Base-by-base conservation (phyloP, 1,140 invertebrate species). In the Drosophila equinoxialis region DNA sequence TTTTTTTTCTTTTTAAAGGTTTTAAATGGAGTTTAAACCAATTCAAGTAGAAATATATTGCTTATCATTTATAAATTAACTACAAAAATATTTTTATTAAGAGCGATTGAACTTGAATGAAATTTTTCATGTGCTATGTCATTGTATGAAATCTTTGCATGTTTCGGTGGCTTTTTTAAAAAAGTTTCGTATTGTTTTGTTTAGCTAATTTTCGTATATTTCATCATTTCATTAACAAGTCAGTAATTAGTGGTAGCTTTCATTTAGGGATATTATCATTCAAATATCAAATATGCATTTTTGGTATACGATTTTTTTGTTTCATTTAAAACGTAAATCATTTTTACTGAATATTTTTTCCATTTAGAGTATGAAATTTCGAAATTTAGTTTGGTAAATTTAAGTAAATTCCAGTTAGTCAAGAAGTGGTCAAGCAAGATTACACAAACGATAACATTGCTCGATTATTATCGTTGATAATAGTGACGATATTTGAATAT, bases 161-260 rank as follows among this genome's bases (percentile, higher is more conserved):
- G 42, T 64, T 33, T 64, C 57, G 42, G 62, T 64, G 42, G 62
- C 62, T 64, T 64, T 20, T 23, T 23, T 23, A 1, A 11, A 48
- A 48, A 17, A 6, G 17, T 51, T 51, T 51, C 45, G 45, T 51
- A 51, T 11, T 51, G 5, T 30, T 30, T 30, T 51, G 11, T 23
- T n/a, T 45, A 30, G 41, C 77, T 66, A 71, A 51, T 61, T 77
- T 77, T 70, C 14, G 48, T 39, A 55, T 35, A 55, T 41, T 55
- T 55, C 26, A 33, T 55, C 37, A 35, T 63, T 35, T 57, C 74
- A 76, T 77, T 77, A 63, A 76, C 68, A 35, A 64, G 54, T 64
- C 70, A 74, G 65, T 55, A 20, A 48, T 67, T 70, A 37, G 13
- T 7, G 11, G 14, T 57, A 57, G 55, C 35, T 57, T 10, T 35